phyloP scores from a whole-genome alignment of 2,797 vertebrate species.

The Schizothorax lantsangensis region DNA sequence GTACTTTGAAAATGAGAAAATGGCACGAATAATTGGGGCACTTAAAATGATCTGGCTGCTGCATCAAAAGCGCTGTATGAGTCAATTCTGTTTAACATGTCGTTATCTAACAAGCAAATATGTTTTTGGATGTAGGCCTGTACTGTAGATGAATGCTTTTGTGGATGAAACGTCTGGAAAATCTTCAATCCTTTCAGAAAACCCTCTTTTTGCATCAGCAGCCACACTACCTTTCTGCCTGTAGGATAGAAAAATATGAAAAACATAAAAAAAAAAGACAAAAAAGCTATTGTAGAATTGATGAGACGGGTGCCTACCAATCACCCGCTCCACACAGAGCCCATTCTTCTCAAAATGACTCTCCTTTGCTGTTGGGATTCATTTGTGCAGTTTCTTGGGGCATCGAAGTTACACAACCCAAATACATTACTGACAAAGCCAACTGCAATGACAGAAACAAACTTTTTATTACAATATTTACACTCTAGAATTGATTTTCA shows the following conservation, averaged over 20 bases:
- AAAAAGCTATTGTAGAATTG: constrained; percentile 9
- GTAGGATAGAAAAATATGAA: background rate
- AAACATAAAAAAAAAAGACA: constrained; percentile 2
- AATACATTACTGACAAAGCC: background rate
- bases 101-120: constrained; percentile 2
- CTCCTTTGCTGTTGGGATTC: background rate
- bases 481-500: background rate
- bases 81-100: constrained; percentile 1
- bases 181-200: background rate
- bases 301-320: background rate
- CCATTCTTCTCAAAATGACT: constrained; percentile 23
- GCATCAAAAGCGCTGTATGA: background rate
- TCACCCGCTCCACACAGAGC: background rate
- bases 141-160: background rate
- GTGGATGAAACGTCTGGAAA: constrained; percentile 9
- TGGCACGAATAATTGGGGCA: background rate
- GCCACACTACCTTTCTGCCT: background rate
- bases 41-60: background rate
- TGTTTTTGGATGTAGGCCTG: background rate
- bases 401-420: background rate
- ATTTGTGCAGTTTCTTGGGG: background rate
- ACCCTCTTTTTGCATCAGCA: background rate
- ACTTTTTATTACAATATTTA: background rate
- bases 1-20: constrained; percentile 28
- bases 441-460: background rate